Percentiles rank a stretch among this genome's conserved stretches.
phyloP scores from a whole-genome alignment of 2,888 invertebrate genomes.

The Silvanus unidentatus region DNA sequence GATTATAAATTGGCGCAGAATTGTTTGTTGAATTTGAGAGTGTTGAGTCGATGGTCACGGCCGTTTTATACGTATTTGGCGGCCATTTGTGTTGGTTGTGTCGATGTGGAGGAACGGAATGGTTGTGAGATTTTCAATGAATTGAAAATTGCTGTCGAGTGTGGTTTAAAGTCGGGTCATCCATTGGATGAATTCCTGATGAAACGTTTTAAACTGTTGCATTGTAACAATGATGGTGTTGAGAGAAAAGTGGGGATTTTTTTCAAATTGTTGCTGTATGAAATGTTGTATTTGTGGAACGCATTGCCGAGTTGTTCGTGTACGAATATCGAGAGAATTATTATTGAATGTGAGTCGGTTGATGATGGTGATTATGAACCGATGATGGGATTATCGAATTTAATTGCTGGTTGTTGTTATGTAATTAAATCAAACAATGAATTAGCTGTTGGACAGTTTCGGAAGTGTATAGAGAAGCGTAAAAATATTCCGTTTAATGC shows the following conservation, averaged over 20 bases:
- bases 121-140: slow-evolving; percentile 28
- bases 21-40: slow-evolving; percentile 52
- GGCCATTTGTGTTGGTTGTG: slow-evolving; percentile 43
- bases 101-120: slow-evolving; percentile 4
- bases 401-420: slow-evolving; percentile 51
- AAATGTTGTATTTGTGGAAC: slow-evolving; percentile 65
- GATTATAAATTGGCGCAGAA: slow-evolving; percentile 52
- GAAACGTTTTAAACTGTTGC: slow-evolving; percentile 34
- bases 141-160: slow-evolving; percentile 24
- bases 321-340: slow-evolving; percentile 42
- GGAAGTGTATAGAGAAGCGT: slow-evolving; percentile 40
- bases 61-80: slow-evolving; percentile 60
- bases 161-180: slow-evolving; percentile 30
- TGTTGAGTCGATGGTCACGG: slow-evolving; percentile 60
- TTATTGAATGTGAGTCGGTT: slow-evolving; percentile 39
- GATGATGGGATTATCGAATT: slow-evolving; percentile 51
- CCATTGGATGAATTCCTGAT: slow-evolving; percentile 40
- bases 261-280: slow-evolving; percentile 57
- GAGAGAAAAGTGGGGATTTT: slow-evolving; percentile 29
- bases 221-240: slow-evolving; percentile 18
- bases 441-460: slow-evolving; percentile 41
- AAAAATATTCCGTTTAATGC: slow-evolving; percentile 26
- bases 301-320: slow-evolving; percentile 54
- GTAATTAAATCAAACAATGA: slow-evolving; percentile 43
- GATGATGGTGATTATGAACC: slow-evolving; percentile 44